Conservation (phyloP, 1,140 invertebrate genomes). For the Tenebrio molitor region DNA sequence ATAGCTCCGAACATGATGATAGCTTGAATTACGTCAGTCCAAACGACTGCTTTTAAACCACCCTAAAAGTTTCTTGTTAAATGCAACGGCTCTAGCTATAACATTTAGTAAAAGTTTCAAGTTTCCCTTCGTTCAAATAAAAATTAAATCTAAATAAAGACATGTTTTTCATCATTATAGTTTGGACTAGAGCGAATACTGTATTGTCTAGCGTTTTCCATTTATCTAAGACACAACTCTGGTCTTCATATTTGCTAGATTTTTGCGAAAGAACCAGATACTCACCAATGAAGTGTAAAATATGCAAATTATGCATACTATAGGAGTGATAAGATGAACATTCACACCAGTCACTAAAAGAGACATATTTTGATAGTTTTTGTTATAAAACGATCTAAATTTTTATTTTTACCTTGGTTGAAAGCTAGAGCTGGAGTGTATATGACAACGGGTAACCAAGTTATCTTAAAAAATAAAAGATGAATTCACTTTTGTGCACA, state of each 20-base stretch:
- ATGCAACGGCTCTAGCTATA: too few species aligned
- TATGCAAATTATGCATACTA: slow-evolving; percentile 90
- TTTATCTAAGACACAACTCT: too few species aligned
- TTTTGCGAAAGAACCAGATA: too few species aligned
- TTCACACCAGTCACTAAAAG: slow-evolving; percentile 86
- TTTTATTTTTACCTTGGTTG: slow-evolving; percentile 80
- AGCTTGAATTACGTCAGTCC: slow-evolving; percentile 93
- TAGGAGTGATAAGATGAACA: slow-evolving; percentile 84
- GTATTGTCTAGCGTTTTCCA: too few species aligned
- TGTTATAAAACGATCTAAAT: background rate
- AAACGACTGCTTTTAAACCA: slow-evolving; percentile 92
- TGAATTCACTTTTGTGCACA: background rate
- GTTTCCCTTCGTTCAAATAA: too few species aligned
- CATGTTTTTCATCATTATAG: too few species aligned
- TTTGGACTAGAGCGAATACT: too few species aligned
- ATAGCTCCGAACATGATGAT: slow-evolving; percentile 88
- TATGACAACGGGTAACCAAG: slow-evolving; percentile 79
- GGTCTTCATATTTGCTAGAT: too few species aligned
- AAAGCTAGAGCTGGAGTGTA: slow-evolving; percentile 82
- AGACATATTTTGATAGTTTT: slow-evolving; percentile 52
- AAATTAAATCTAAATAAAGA: too few species aligned
- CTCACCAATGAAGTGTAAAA: slow-evolving; percentile 93
- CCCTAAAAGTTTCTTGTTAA: too few species aligned
- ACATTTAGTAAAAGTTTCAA: too few species aligned
- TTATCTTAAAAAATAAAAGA: slow-evolving; percentile 70